These are phyloP conservation scores for Nomia melanderi DNA, from an alignment of 1,140 invertebrate species.

Conservation along the genomic window DNA sequence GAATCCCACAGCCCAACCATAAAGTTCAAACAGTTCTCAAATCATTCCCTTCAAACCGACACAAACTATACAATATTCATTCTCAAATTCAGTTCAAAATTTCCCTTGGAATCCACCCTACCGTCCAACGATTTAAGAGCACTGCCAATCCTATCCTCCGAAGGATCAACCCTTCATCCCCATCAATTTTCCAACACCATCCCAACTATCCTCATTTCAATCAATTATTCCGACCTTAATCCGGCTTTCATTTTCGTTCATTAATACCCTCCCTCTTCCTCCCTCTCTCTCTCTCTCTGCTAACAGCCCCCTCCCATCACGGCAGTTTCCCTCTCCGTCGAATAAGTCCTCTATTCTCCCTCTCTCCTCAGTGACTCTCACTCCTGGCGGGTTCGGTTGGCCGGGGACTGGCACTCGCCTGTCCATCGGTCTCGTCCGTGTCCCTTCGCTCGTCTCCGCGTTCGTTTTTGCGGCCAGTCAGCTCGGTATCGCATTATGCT, in stretches of 20 bases:
- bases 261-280: neutral
- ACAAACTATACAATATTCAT: no score
- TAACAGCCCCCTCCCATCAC: neutral
- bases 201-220: neutral
- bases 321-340: slow-evolving; percentile 2
- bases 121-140: no score
- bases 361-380: slow-evolving; percentile 36
- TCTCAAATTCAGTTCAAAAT: no score
- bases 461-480: slow-evolving; percentile 55
- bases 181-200: neutral
- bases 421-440: slow-evolving; percentile 48
- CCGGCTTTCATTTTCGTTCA: neutral
- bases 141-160: no score
- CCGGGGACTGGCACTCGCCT: slow-evolving; percentile 29
- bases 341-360: slow-evolving; percentile 17
- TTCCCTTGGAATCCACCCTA: no score
- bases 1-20: no score
- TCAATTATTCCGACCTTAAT: neutral
- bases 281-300: neutral
- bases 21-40: no score
- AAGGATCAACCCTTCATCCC: no score
- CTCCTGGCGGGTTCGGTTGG: slow-evolving; percentile 36
- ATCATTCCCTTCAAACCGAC: no score
- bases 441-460: slow-evolving; percentile 36
- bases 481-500: slow-evolving; percentile 67